Evolutionary conservation across 2,113 vertebrate species (phyloP), one percentile per base, ranked within the genome.

Genomic region (Corvus moneduloides): DNA sequence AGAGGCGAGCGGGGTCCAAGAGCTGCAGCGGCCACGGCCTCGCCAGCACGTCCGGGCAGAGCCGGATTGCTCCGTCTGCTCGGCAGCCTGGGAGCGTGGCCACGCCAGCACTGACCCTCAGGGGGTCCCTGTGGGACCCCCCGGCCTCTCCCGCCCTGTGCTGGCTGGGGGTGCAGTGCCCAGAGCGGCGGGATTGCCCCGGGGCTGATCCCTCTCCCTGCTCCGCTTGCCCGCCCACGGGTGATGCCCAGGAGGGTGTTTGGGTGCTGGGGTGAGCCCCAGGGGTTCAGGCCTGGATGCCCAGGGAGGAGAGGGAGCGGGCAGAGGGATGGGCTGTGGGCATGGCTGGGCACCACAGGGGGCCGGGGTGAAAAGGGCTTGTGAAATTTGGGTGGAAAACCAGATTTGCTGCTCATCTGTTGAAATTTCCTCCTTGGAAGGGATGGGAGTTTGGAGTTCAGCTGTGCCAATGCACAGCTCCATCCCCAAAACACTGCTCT

Each of bases 1-100:
- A 97, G 94, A 94, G 73, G 71, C 80, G 43, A 91, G 75, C 51
- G 46, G 56, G 96, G 13, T 96, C 97, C 96, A 97, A 91, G 89
- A 90, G 89, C 92, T 39, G 49, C 69, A 4, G 56, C 64, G 72
- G 93, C 95, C 89, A 5, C 48, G 43, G 89, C 89, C 78, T n/a
- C 56, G 51, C 46, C 67, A 10, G 93, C 93, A 23, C 78, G 55
- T 84, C 94, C 74, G 55, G 93, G 82, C 94, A 83, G 14, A 37
- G 94, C 77, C 13, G 12, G 52, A 56, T 83, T 12, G 54, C 93
- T 44, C 49, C 21, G 12, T 11, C 43, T 2, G 26, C 62, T 51
- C 16, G 2, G 37, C 13, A 28, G 69, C 72, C 84, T 0, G 26
- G 0, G 13, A 49, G 67, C 8, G 2, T 0, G 43, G n/a, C 52